A percentile compares a stretch with the other conserved stretches of the same genome.
These are phyloP conservation scores for Sebastes minor DNA, from an alignment of 2,797 vertebrate species.

Conservation along the genomic window DNA sequence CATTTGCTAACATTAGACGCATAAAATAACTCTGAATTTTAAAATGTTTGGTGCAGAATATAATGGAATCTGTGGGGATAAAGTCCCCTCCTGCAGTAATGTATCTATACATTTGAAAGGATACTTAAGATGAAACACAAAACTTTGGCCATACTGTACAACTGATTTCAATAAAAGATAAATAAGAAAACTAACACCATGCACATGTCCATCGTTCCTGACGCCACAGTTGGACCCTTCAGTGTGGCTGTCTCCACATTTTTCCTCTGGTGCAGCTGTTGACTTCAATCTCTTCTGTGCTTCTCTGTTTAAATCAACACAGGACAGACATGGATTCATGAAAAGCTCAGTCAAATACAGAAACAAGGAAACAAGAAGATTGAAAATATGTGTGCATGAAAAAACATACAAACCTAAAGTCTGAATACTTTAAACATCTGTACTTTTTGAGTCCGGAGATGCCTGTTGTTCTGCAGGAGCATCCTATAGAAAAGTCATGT, in stretches of 20 bases:
- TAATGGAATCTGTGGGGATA: not conserved
- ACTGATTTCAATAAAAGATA: conserved; percentile 43
- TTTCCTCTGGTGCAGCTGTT: conserved; percentile 55
- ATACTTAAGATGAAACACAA: not conserved
- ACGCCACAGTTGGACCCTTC: conserved; percentile 21
- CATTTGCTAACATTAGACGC: not conserved
- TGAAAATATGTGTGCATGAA: not conserved
- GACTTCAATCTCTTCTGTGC: conserved; percentile 29
- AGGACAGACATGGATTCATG: conserved; percentile 2
- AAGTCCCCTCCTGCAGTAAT: not conserved
- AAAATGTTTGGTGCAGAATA: not conserved
- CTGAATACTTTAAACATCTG: conserved; percentile 55
- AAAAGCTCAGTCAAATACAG: not conserved
- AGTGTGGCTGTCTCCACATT: conserved; percentile 31
- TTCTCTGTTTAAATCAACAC: conserved; percentile 24
- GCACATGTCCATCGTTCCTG: not conserved
- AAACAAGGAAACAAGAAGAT: not conserved
- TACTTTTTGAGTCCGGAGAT: conserved; percentile 63
- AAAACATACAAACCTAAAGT: conserved; percentile 39
- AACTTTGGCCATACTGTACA: not conserved
- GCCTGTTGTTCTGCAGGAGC: conserved; percentile 30
- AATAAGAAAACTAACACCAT: conserved; percentile 35
- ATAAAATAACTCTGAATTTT: not conserved
- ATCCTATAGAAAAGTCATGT: conserved; percentile 43
- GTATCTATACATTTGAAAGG: not conserved